These are phyloP conservation scores for Sebastes cheni DNA, from an alignment of 2,797 vertebrate species.

Conservation along the genomic window DNA sequence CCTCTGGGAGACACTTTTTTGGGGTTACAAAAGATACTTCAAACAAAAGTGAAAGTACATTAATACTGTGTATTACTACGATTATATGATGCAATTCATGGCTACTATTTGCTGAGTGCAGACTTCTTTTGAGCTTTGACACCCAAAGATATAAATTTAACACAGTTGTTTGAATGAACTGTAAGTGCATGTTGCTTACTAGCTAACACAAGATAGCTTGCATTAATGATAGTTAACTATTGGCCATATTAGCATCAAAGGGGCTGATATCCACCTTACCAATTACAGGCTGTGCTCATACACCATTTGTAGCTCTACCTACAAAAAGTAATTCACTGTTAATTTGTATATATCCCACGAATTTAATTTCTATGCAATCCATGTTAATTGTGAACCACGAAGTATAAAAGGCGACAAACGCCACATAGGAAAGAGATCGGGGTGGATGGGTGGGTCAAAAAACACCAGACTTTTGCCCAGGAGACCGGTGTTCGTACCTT, in stretches of 20 bases:
- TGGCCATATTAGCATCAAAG: rapidly evolving
- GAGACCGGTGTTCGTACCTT: too few relatives aligned
- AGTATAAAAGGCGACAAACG: too few relatives aligned
- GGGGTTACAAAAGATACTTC: conserved; percentile 30
- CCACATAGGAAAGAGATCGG: too few relatives aligned
- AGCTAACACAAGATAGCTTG: not conserved
- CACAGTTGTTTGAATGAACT: not conserved
- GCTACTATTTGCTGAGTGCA: not conserved
- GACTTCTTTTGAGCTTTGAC: not conserved
- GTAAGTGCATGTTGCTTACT: not conserved
- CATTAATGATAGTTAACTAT: not conserved
- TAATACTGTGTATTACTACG: not conserved
- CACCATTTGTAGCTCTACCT: too few relatives aligned
- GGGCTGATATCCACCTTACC: too few relatives aligned
- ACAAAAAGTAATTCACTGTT: too few relatives aligned
- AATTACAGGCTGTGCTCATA: too few relatives aligned
- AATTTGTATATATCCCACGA: too few relatives aligned
- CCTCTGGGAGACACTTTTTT: conserved; percentile 9
- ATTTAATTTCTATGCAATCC: too few relatives aligned
- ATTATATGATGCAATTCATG: not conserved
- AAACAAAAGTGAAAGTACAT: conserved; percentile 13
- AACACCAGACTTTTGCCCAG: not conserved
- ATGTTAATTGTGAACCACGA: too few relatives aligned
- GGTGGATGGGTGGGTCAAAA: too few relatives aligned
- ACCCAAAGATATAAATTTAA: too few relatives aligned